phyloP scores from a whole-genome alignment of 2,113 vertebrate species.

The Pholis gunnellus region DNA sequence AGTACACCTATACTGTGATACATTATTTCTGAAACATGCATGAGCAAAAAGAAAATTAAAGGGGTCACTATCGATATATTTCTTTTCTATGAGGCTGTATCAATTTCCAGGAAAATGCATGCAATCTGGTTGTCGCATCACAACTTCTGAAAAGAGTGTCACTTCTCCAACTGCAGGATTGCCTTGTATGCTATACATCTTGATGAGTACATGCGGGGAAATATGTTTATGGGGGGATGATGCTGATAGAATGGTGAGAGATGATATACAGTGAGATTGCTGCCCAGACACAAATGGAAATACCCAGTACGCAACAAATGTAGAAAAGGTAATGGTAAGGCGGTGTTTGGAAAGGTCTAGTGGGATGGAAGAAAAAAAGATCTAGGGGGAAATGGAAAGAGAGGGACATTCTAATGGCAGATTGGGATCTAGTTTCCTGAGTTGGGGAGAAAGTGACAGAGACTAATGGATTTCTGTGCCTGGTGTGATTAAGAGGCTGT shows the following conservation, averaged over 20 bases:
- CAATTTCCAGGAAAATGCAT: conserved; percentile 22
- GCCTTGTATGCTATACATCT: conserved; percentile 41
- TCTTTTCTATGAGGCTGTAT: background rate
- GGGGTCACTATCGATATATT: background rate
- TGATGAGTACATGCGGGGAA: conserved; percentile 42
- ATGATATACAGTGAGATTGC: conserved; percentile 50
- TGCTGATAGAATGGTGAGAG: conserved; percentile 54
- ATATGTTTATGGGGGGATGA: conserved; percentile 54
- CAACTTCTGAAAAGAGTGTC: conserved; percentile 30
- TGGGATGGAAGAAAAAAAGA: conserved; percentile 18
- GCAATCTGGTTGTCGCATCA: conserved; percentile 15
- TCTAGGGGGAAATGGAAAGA: conserved; percentile 71
- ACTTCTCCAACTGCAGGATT: conserved; percentile 36
- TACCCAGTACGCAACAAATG: conserved; percentile 54
- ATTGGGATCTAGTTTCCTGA: conserved; percentile 83
- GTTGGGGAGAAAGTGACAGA: conserved; percentile 86
- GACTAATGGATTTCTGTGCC: conserved; percentile 90
- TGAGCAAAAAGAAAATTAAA: background rate
- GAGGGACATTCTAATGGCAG: conserved; percentile 80
- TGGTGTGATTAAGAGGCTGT: conserved; percentile 85
- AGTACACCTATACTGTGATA: background rate
- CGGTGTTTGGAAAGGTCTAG: conserved; percentile 43
- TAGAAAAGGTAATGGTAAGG: conserved; percentile 37
- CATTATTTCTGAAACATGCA: background rate
- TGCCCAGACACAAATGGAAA: conserved; percentile 59